Evolutionary conservation across 2,888 invertebrate genomes (phyloP).

Genomic region (Cabera pusaria): DNA sequence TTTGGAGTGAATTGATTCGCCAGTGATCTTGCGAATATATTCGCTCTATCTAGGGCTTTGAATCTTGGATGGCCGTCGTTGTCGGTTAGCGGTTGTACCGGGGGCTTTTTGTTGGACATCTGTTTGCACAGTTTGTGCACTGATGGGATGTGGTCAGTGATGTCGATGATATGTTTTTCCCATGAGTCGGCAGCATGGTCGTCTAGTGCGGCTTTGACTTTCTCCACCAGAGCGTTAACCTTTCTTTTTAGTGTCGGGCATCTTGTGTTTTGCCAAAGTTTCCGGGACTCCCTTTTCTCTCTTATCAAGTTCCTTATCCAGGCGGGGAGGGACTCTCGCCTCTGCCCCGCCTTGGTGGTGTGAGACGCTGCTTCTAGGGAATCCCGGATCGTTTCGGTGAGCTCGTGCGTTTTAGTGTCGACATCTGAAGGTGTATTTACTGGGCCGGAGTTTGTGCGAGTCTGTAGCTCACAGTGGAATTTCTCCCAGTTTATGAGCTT

Average conservation of each 20-base stretch:
- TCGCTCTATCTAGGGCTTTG: conserved; percentile 1
- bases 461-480: not conserved
- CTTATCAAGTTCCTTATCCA: conserved; percentile 3
- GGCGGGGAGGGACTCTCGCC: not conserved
- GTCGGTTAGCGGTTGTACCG: not conserved
- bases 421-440: not conserved
- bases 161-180: conserved; percentile 1
- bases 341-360: not conserved
- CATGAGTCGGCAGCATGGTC: conserved; percentile 4
- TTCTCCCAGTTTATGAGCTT: conserved; percentile 1
- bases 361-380: conserved; percentile 1
- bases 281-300: conserved; percentile 4
- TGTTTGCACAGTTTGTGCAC: conserved; percentile 3
- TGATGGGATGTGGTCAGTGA: conserved; percentile 2
- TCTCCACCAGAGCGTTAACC: conserved; percentile 1
- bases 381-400: not conserved
- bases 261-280: conserved; percentile 5
- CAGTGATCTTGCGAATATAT: conserved; percentile 5
- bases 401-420: not conserved
- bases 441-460: not conserved
- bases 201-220: not conserved
- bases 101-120: not conserved
- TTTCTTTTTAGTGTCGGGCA: conserved; percentile 3
- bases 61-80: conserved; percentile 1
- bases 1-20: conserved; percentile 8